These are phyloP conservation scores for Antennarius maculatus DNA, from an alignment of 2,797 vertebrate genomes.

Conservation along the genomic window DNA sequence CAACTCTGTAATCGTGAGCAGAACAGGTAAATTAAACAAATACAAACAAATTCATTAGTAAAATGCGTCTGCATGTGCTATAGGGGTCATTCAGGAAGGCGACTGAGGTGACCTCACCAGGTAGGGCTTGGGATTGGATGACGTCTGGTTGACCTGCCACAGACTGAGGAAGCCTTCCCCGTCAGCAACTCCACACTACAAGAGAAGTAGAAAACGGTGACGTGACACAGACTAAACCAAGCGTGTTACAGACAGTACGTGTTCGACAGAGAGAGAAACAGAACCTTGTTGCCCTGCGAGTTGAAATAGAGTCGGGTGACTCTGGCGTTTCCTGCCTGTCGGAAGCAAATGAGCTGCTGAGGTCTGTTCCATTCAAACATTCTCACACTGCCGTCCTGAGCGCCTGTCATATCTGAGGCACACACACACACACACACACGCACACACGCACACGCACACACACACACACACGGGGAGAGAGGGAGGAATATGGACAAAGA, in stretches of 20 bases:
- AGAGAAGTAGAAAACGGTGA: constrained; percentile 29
- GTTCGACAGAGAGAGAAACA: not conserved
- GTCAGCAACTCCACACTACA: constrained; percentile 95
- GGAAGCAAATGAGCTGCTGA: constrained; percentile 96
- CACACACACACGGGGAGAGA: not conserved
- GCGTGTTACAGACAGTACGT: not conserved
- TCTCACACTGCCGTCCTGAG: constrained; percentile 96
- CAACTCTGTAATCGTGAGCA: constrained; percentile 83
- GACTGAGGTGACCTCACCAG: constrained; percentile 83
- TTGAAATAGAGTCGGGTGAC: constrained; percentile 98
- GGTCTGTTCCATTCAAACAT: constrained; percentile 99
- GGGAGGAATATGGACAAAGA: too few species aligned
- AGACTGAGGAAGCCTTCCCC: constrained; percentile 97
- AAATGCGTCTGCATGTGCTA: not conserved
- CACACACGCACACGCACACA: constrained; percentile 30
- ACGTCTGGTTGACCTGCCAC: constrained; percentile 98
- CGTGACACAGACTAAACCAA: constrained; percentile 41
- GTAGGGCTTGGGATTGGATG: constrained; percentile 95
- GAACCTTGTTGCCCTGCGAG: constrained; percentile 97
- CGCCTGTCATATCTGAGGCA: constrained; percentile 92
- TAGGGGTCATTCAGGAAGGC: too few species aligned
- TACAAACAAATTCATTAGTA: not conserved
- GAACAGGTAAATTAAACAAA: not conserved
- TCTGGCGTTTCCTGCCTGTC: constrained; percentile 95
- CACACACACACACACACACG: constrained; percentile 42